These are phyloP conservation scores for Neotoxoptera formosana DNA, from an alignment of 1,140 invertebrate species.

Conservation along the genomic window DNA sequence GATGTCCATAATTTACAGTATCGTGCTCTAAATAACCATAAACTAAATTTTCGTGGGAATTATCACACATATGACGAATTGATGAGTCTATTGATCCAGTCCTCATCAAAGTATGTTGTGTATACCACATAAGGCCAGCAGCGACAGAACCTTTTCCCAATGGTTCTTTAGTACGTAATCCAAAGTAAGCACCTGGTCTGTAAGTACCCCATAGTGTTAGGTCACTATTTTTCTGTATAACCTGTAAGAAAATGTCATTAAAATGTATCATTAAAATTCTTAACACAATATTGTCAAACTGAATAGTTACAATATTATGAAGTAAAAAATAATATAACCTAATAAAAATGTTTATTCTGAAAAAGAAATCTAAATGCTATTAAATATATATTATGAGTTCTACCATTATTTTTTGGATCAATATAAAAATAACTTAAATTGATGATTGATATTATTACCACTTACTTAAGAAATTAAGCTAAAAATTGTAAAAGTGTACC, in stretches of 20 bases:
- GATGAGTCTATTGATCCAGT: slow-evolving; percentile 62
- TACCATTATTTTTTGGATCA: not conserved
- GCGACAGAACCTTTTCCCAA: slow-evolving; percentile 74
- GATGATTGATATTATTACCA: not conserved
- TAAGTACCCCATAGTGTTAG: slow-evolving; percentile 82
- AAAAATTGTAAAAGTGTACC: not conserved
- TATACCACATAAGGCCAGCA: slow-evolving; percentile 97
- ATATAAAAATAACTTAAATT: slow-evolving; percentile 21
- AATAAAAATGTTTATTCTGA: not conserved
- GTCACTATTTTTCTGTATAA: slow-evolving; percentile 75
- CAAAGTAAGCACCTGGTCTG: slow-evolving; percentile 86
- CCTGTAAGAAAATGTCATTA: slow-evolving; percentile 59
- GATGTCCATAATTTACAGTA: slow-evolving; percentile 89
- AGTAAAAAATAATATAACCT: too few relatives aligned
- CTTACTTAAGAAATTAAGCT: not conserved
- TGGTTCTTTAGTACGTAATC: slow-evolving; percentile 88
- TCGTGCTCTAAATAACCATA: slow-evolving; percentile 93
- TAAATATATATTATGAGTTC: not conserved
- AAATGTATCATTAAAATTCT: not conserved
- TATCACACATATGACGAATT: slow-evolving; percentile 90
- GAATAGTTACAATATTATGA: not conserved
- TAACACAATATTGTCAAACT: not conserved
- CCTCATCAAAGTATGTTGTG: slow-evolving; percentile 75
- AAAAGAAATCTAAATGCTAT: not conserved
- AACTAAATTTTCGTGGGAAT: slow-evolving; percentile 80